phyloP scores from a whole-genome alignment of 1,140 invertebrate genomes.

The Drosophila quadrilineata region DNA sequence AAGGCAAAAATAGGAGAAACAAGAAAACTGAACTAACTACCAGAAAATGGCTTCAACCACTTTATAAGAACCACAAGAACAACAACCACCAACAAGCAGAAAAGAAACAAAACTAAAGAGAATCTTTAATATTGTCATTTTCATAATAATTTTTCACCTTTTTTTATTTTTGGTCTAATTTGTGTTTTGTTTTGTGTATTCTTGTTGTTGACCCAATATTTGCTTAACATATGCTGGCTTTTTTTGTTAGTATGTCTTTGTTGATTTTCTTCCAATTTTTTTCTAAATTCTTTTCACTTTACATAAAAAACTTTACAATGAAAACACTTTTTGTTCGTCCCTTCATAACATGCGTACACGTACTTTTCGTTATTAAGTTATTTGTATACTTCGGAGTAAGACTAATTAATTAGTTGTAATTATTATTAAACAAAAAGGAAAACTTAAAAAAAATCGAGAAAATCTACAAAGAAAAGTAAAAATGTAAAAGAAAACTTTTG shows the following conservation, averaged over 20 bases:
- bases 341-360: conserved; percentile 53
- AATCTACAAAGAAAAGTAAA: conserved; percentile 44
- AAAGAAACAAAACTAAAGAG: conserved; percentile 20
- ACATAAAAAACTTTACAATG: no score
- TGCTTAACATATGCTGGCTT: conserved; percentile 5
- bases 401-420: conserved; percentile 74
- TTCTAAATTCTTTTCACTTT: conserved; percentile 25
- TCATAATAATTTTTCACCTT: background rate
- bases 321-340: conserved; percentile 50
- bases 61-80: conserved; percentile 38
- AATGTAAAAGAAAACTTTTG: conserved; percentile 26
- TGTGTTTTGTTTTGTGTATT: conserved; percentile 31
- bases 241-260: conserved; percentile 18
- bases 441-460: conserved; percentile 47
- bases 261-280: conserved; percentile 18
- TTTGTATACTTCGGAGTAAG: conserved; percentile 76
- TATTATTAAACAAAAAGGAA: conserved; percentile 30
- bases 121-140: conserved; percentile 10
- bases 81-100: conserved; percentile 24
- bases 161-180: background rate
- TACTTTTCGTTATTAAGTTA: conserved; percentile 64
- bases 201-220: conserved; percentile 42
- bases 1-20: conserved; percentile 9
- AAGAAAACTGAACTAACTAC: background rate
- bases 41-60: conserved; percentile 57